A percentile compares a stretch with the other conserved stretches of the same genome.
Conservation (phyloP, 2,113 vertebrate species). For the Microcebus ravelobensis region DNA sequence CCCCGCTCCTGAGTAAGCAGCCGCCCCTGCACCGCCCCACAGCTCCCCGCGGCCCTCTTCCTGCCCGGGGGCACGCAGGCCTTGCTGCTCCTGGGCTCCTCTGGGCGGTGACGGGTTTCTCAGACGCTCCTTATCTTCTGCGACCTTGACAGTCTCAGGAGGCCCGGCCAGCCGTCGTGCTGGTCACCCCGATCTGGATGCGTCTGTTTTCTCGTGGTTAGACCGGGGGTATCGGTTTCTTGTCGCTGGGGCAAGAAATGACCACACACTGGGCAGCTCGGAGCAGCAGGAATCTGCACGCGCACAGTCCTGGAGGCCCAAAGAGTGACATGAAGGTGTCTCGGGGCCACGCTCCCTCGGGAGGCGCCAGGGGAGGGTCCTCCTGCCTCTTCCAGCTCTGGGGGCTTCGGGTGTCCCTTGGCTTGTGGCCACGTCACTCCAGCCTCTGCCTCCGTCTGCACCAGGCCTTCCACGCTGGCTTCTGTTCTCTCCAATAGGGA, state of each 20-base stretch:
- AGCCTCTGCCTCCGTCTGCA: neutral
- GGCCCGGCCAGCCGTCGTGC: accelerated
- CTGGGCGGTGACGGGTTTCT: neutral
- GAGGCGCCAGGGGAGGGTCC: neutral
- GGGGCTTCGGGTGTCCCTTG: neutral
- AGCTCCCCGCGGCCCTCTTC: neutral
- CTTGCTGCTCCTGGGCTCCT: neutral
- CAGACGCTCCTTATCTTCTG: accelerated
- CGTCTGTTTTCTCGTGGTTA: neutral
- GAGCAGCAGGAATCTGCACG: neutral
- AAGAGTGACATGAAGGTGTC: no score
- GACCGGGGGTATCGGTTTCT: neutral
- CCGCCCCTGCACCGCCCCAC: no score
- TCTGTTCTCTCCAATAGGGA: neutral
- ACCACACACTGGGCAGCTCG: neutral
- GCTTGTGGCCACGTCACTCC: neutral
- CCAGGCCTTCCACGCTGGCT: neutral
- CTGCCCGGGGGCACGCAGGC: neutral
- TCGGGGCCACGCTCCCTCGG: no score
- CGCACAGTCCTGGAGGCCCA: no score
- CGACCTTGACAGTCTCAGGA: neutral
- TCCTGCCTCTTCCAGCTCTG: neutral
- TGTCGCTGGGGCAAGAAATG: neutral
- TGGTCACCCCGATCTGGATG: accelerated
- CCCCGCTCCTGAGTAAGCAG: no score